Evolutionary conservation across 2,113 vertebrate species (phyloP).

Genomic region (Callionymus lyra): DNA sequence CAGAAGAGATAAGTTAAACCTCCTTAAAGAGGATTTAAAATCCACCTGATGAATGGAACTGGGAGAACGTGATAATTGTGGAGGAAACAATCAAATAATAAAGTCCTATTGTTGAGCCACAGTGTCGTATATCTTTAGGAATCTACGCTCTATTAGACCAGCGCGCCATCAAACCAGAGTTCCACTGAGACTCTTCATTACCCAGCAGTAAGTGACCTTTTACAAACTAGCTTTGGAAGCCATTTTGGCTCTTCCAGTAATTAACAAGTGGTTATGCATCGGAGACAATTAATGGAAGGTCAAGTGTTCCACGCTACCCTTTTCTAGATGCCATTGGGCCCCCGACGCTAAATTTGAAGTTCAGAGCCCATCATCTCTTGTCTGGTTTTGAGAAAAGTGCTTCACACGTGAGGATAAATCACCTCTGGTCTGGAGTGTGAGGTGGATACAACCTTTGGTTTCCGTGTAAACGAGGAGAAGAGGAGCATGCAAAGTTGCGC

Average conservation of each 20-base stretch:
- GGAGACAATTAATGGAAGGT: conserved; percentile 63
- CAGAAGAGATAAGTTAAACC: conserved; percentile 45
- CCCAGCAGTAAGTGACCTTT: conserved; percentile 55
- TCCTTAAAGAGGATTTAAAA: conserved; percentile 30
- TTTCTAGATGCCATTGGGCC: conserved; percentile 45
- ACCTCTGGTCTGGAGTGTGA: conserved; percentile 24
- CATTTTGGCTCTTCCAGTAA: conserved; percentile 57
- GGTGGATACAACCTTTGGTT: conserved; percentile 34
- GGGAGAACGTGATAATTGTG: conserved; percentile 23
- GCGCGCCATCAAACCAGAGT: conserved; percentile 24
- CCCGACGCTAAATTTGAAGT: conserved; percentile 38
- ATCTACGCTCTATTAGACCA: conserved; percentile 13
- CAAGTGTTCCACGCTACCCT: conserved; percentile 53
- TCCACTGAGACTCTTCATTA: conserved; percentile 47
- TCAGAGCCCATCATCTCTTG: conserved; percentile 35
- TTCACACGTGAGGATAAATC: conserved; percentile 29
- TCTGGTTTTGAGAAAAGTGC: conserved; percentile 25
- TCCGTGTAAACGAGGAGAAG: conserved; percentile 19
- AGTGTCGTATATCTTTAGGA: conserved; percentile 23
- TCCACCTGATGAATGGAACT: conserved; percentile 18
- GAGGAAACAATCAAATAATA: conserved; percentile 29
- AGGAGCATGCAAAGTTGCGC: conserved; percentile 18
- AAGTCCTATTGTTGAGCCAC: conserved; percentile 15
- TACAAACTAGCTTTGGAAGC: conserved; percentile 54
- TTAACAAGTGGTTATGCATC: conserved; percentile 64